Percentiles rank a stretch among this genome's conserved stretches.
Evolutionary conservation across 2,888 invertebrate genomes (phyloP).

Genomic region (Harpagoxenus sublaevis): DNA sequence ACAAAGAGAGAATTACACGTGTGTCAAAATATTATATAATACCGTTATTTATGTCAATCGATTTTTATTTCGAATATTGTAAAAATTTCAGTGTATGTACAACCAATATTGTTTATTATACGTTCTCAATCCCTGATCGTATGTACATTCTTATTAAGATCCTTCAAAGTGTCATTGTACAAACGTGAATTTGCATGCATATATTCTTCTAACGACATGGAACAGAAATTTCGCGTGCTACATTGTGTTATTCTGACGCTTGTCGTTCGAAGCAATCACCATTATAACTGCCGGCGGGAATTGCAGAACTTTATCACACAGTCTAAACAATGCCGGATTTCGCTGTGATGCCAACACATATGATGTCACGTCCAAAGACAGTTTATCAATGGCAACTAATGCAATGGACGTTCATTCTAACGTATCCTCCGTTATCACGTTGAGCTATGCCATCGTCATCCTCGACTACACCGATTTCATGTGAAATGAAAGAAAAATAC

Average conservation of each 20-base stretch:
- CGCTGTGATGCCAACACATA: slow-evolving; percentile 51
- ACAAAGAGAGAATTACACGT: not conserved
- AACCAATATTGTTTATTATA: not conserved
- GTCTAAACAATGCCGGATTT: slow-evolving; percentile 61
- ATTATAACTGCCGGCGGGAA: slow-evolving; percentile 58
- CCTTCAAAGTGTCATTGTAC: not conserved
- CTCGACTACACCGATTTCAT: not conserved
- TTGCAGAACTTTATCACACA: slow-evolving; percentile 63
- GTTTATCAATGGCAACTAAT: slow-evolving; percentile 63
- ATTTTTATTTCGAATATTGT: not conserved
- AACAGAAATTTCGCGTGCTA: slow-evolving; percentile 30
- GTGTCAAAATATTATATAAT: not conserved
- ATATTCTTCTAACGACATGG: not conserved
- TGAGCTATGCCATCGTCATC: slow-evolving; percentile 23
- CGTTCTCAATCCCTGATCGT: not conserved
- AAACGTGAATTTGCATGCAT: not conserved
- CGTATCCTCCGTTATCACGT: slow-evolving; percentile 38
- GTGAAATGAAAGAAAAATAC: slow-evolving; percentile 21
- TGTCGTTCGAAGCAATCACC: slow-evolving; percentile 54
- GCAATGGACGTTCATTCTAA: slow-evolving; percentile 44
- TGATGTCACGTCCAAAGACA: slow-evolving; percentile 59
- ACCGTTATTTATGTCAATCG: not conserved
- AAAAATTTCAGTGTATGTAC: not conserved
- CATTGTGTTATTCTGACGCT: slow-evolving; percentile 30
- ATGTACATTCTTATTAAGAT: not conserved